Base-by-base conservation (phyloP, 2,113 vertebrate species). In the Podarcis raffonei region DNA sequence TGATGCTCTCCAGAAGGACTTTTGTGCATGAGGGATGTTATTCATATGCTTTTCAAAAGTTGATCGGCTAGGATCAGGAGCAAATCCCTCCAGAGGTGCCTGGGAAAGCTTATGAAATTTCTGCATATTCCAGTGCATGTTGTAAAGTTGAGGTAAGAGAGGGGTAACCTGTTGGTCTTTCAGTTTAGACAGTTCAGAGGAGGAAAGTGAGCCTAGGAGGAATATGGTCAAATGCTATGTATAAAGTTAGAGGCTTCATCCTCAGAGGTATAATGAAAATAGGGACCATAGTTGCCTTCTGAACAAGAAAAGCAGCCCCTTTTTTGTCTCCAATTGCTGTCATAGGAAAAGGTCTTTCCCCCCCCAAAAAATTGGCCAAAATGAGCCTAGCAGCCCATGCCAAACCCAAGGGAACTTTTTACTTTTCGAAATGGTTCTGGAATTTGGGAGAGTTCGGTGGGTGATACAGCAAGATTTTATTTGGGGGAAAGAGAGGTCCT, bases 141-240 rank as follows among this genome's bases (percentile, higher is more conserved):
- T 88, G 12, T 25, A 76, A 71, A 39, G 27, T 23, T 53, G 25
- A 86, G 84, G 89, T 90, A 83, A 90, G 79, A 57, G 37, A 39
- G 3, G 53, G 27, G 35, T 42, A 69, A 27, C 15, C 71, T 53
- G 20, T 35, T n/a, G 15, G 25, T 8, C 48, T n/a, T 35, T 69
- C 11, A 13, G 32, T 8, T 2, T n/a, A 32, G 53, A 39, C 6
- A 74, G 35, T 39, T 42, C 39, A 72, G 22, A 79, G 6, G 48
- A 83, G 15, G 22, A 25, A 66, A 11, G 3, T 9, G 22, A 59
- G 16, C 18, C 30, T 23, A 48, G 83, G 2, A 4, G 39, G 37
- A 23, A 39, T 30, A 83, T 12, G 32, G 37, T 68, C 11, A 84
- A 35, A 57, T 1, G 13, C 68, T 84, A 25, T 57, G 23, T 48